Evolutionary conservation across 2,888 invertebrate genomes (phyloP), one percentile per base, ranked within the genome.

Genomic region (Pyrochroa serraticornis): DNA sequence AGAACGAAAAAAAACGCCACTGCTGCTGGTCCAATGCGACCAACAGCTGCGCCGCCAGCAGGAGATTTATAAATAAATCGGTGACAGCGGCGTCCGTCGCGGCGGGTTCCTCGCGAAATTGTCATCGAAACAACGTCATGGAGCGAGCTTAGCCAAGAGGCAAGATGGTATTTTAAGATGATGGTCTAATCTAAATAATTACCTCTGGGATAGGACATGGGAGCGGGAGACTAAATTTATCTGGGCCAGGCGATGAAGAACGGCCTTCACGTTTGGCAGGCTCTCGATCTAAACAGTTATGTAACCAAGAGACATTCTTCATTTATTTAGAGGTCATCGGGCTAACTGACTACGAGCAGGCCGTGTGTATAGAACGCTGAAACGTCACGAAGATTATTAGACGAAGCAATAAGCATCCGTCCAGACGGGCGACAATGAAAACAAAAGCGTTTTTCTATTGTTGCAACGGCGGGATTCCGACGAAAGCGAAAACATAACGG

Each of bases 221-320:
- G 36, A 12, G 37, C 22, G 12, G 51, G 35, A n/a, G 22, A 14
- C 8, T 13, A 58, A 58, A 51, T 58, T 53, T 58, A 69, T 64
- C 64, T 63, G 53, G 63, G 67, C 57, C 60, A 64, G 9, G 49
- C 31, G 35, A 41, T 37, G 69, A 72, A 71, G 72, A 70, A 66
- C 67, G 72, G 64, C 74, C 74, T 74, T 74, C 72, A 66, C 70
- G 69, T 65, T 71, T 70, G 71, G 69, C 70, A 70, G 60, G 58
- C 57, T 50, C 53, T 56, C 56, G 62, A 57, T 52, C 65, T 66
- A 64, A 68, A 63, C 58, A 59, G 62, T 73, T 73, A 71, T 66
- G 68, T 66, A 73, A 73, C 68, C 67, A 65, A 69, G 63, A 72
- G 72, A 73, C 73, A 74, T 73, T 73, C 72, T 71, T 70, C 65